Evolutionary conservation across 2,797 vertebrate species (phyloP), one percentile per base, ranked within the genome.

Genomic region (Pterois miles): DNA sequence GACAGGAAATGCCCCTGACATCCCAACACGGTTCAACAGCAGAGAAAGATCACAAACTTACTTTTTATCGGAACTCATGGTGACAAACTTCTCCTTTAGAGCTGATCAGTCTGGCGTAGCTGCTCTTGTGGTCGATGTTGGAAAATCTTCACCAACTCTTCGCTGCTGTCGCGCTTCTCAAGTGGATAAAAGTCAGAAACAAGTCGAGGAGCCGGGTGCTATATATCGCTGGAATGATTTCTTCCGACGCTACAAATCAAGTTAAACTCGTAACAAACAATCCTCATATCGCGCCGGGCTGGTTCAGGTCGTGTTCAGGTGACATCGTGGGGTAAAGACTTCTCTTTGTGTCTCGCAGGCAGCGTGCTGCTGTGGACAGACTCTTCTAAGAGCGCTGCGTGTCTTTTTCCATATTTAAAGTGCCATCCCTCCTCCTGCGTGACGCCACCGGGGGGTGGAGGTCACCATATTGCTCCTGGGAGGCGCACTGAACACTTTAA

Each of bases 341-440:
- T 50, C 2, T 5, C 27, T 56, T 36, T 18, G 69, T 38, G 65
- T 75, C 56, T 76, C 57, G 33, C 73, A 63, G 73, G 63, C 38
- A 64, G 80, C 68, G 88, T 68, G 83, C 53, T 43, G 40, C 18
- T 68, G 36, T 68, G 76, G 7, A 48, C 7, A 76, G 25, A 10
- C 74, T 77, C 71, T 52, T 77, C 73, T 53, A 70, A 1, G 76
- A 27, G 83, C 71, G 57, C 84, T 66, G 89, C 88, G 89, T 82
- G 91, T 93, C 88, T 90, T 87, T 90, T 91, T 86, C 93, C 95
- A 95, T 93, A 93, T 96, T 95, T 96, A 94, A 96, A 95, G 94
- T 86, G 68, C 74, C 91, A 88, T 93, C 94, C 94, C 91, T 91
- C 90, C 94, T 95, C 92, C 91, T 83, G 90, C 77, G 90, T 95